A percentile compares a stretch with the other conserved stretches of the same genome.
Conservation (phyloP, 2,113 vertebrate genomes). For the Todiramphus saurophagus region DNA sequence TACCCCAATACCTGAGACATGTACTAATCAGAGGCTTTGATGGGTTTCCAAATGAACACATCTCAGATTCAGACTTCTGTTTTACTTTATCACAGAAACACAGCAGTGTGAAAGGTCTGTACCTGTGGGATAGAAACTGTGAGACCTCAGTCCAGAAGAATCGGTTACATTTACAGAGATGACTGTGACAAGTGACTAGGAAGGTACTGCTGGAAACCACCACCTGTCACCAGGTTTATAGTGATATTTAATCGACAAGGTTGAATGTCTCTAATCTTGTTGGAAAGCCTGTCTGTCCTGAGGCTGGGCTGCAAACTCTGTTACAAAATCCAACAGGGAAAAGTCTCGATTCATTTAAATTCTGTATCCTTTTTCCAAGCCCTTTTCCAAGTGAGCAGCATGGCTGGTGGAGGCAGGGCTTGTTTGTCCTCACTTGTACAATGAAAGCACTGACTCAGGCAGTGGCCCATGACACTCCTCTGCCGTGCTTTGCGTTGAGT, state of each 20-base stretch:
- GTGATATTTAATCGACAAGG: neutral
- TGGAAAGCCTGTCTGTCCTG: neutral
- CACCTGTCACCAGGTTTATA: rapidly evolving
- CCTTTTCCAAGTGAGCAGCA: neutral
- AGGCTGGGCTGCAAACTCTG: neutral
- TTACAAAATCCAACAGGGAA: neutral
- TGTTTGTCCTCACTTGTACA: neutral
- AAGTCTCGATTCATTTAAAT: neutral
- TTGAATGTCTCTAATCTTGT: neutral
- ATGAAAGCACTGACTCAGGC: rapidly evolving
- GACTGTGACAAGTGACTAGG: neutral
- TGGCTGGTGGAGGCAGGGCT: neutral
- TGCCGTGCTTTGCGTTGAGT: neutral
- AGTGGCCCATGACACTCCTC: rapidly evolving
- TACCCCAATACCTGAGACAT: neutral
- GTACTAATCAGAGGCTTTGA: neutral
- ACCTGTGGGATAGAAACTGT: neutral
- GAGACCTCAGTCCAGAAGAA: neutral
- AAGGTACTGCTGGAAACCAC: neutral
- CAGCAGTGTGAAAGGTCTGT: neutral
- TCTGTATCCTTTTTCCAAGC: neutral
- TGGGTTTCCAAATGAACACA: neutral
- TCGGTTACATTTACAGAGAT: neutral
- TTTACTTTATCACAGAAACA: neutral
- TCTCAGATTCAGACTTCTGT: neutral